phyloP scores from a whole-genome alignment of 2,888 invertebrate species.

The Nudaria mundana region DNA sequence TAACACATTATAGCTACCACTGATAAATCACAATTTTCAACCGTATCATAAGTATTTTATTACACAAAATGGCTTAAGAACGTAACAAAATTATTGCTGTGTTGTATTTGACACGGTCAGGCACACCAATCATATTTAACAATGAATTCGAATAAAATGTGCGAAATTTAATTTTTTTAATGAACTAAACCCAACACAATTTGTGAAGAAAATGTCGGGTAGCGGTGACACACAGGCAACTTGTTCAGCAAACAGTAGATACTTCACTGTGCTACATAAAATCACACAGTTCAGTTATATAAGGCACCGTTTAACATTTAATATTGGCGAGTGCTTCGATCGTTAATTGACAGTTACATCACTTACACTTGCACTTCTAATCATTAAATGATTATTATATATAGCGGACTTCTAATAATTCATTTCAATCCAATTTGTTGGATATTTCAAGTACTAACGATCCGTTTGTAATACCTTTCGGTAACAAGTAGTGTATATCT shows the following conservation, averaged over 20 bases:
- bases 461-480: no score
- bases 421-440: no score
- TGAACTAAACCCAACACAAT: slow-evolving; percentile 70
- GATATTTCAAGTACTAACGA: no score
- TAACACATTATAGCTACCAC: no score
- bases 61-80: slow-evolving; percentile 35
- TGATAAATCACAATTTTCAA: slow-evolving; percentile 13
- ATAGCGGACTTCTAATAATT: no score
- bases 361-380: no score
- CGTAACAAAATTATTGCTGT: slow-evolving; percentile 40
- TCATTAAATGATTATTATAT: no score
- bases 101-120: slow-evolving; percentile 61
- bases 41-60: slow-evolving; percentile 34
- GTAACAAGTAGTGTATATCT: no score
- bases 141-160: slow-evolving; percentile 67
- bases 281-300: no score
- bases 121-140: slow-evolving; percentile 71
- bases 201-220: slow-evolving; percentile 65
- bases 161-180: slow-evolving; percentile 73
- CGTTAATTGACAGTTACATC: no score
- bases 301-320: no score
- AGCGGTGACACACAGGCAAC: slow-evolving; percentile 39
- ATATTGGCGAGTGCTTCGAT: no score
- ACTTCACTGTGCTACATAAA: background rate
- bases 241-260: slow-evolving; percentile 17